phyloP scores from a whole-genome alignment of 2,113 vertebrate genomes.

The Chauna torquata region DNA sequence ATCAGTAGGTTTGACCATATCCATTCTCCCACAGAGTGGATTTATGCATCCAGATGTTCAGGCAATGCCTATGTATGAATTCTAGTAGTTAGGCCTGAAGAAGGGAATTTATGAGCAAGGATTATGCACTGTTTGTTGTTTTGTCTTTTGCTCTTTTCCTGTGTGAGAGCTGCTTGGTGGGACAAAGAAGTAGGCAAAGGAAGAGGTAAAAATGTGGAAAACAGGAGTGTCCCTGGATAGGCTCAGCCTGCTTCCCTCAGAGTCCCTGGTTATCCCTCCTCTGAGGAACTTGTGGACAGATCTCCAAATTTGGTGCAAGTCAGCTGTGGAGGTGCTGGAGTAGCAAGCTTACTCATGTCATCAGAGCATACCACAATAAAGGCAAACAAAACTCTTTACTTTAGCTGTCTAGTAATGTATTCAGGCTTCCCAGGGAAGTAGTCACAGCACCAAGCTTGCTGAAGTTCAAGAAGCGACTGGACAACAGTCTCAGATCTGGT shows the following conservation, averaged over 20 bases:
- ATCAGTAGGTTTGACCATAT: neutral
- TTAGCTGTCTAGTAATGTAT: neutral
- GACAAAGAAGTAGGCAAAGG: neutral
- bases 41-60: neutral
- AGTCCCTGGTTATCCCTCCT: neutral
- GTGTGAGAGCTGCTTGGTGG: neutral
- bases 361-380: neutral
- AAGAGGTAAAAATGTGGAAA: neutral
- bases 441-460: neutral
- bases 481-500: neutral
- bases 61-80: neutral
- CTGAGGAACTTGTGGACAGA: neutral
- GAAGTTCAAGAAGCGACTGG: neutral
- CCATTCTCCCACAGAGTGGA: neutral
- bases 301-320: neutral
- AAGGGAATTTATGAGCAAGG: neutral
- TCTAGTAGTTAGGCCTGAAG: neutral
- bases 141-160: neutral
- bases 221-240: rapidly evolving
- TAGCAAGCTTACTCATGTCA: neutral
- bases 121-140: rapidly evolving
- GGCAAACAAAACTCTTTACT: rapidly evolving
- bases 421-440: neutral
- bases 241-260: neutral
- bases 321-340: neutral